A percentile compares a stretch with the other conserved stretches of the same genome.
phyloP scores from a whole-genome alignment of 2,113 vertebrate species.

The Erythrocebus patas region DNA sequence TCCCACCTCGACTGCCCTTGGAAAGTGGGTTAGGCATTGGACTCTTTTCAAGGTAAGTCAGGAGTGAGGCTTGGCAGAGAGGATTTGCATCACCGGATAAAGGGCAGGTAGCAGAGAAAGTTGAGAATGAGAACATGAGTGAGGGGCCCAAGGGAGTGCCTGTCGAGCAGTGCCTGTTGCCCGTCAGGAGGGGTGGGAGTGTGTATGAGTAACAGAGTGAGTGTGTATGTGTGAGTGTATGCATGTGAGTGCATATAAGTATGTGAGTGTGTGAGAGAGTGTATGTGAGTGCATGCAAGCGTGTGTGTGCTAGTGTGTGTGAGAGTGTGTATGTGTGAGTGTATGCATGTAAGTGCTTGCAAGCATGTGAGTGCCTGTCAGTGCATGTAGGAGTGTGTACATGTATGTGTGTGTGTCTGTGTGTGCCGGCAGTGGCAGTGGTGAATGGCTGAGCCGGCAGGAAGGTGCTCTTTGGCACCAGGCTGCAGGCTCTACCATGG shows the following conservation, averaged over 20 bases:
- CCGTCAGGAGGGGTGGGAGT: fast-evolving
- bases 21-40: conserved; percentile 60
- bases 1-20: conserved; percentile 28
- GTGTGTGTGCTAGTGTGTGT: too few species aligned
- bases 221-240: too few species aligned
- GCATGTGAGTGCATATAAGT: neutral
- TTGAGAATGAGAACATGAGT: neutral
- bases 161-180: fast-evolving
- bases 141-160: too few species aligned
- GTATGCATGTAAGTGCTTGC: neutral
- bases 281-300: neutral
- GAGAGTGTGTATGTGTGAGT: neutral
- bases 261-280: too few species aligned
- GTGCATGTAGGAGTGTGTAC: neutral
- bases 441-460: fast-evolving
- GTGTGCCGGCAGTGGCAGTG: neutral
- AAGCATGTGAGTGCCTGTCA: neutral
- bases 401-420: neutral
- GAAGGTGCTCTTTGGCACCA: neutral
- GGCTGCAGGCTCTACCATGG: neutral
- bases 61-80: neutral
- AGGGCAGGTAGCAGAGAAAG: neutral
- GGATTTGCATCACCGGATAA: neutral
- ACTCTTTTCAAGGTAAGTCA: conserved; percentile 2
- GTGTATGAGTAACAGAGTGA: too few species aligned